phyloP scores from a whole-genome alignment of 2,797 vertebrate species.

The Buphagus erythrorhynchus region DNA sequence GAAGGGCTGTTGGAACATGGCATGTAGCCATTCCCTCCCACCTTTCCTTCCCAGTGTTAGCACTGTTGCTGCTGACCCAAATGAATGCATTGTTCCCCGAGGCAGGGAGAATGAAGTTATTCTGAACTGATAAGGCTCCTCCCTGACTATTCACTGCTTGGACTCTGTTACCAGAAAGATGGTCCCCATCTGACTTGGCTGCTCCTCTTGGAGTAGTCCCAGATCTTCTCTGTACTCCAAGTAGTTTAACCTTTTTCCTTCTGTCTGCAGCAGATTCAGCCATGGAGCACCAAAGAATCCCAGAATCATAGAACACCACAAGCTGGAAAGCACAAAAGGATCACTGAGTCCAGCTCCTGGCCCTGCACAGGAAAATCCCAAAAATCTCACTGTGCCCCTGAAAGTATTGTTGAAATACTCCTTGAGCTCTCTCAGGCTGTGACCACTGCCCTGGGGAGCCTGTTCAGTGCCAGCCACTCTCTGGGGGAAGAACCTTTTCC shows the following conservation, averaged over 20 bases:
- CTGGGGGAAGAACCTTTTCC: background rate
- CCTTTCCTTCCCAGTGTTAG: background rate
- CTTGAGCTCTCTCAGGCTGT: background rate
- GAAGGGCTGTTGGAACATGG: background rate
- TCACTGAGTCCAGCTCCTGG: background rate
- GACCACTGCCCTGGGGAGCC: background rate
- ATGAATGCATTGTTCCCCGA: background rate
- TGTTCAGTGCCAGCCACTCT: background rate
- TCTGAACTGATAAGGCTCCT: conserved; percentile 23
- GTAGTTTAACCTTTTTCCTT: background rate
- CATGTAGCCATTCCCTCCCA: background rate
- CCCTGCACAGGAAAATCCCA: background rate
- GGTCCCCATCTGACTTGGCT: conserved; percentile 58
- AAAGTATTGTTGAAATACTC: background rate
- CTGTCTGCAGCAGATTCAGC: background rate
- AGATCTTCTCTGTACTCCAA: background rate
- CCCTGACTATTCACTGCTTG: background rate
- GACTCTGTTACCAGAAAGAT: background rate
- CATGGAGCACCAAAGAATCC: background rate
- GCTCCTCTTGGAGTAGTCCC: conserved; percentile 27
- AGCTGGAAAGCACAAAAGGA: background rate
- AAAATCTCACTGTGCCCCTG: background rate
- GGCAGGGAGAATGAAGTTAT: background rate
- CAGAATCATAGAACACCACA: background rate
- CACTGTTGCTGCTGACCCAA: background rate